Conservation (phyloP, 1,140 invertebrate species). For the Asbolus verrucosus region DNA sequence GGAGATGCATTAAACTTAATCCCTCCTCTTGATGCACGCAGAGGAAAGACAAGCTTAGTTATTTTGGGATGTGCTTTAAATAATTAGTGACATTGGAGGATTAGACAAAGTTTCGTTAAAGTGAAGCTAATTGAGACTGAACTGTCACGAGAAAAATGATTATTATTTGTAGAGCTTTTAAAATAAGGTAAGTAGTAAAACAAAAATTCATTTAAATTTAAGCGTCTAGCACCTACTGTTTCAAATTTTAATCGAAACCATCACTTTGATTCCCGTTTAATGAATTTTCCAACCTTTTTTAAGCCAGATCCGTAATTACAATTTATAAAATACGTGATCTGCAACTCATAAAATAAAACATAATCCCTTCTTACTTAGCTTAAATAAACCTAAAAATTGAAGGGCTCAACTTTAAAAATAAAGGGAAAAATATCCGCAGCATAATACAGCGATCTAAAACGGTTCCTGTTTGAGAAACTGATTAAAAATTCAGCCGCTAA, state of each 20-base stretch:
- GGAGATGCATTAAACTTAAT: conserved; percentile 23
- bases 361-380: conserved; percentile 53
- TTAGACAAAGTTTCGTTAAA: conserved; percentile 20
- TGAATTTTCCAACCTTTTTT: conserved; percentile 38
- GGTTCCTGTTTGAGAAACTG: conserved; percentile 60
- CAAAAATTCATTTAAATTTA: conserved; percentile 18
- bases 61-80: conserved; percentile 28
- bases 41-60: conserved; percentile 36
- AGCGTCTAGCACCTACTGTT: conserved; percentile 9
- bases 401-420: conserved; percentile 57
- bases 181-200: too few relatives aligned
- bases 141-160: too few relatives aligned
- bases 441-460: conserved; percentile 55
- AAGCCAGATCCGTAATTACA: conserved; percentile 37
- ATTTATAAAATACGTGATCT: conserved; percentile 41
- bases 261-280: conserved; percentile 37
- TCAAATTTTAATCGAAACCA: conserved; percentile 25
- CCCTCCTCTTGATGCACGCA: conserved; percentile 12
- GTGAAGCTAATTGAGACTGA: background rate
- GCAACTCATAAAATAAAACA: conserved; percentile 46
- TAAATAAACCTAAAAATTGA: conserved; percentile 60
- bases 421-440: conserved; percentile 55
- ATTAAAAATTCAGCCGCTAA: conserved; percentile 61
- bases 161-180: too few relatives aligned
- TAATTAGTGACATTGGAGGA: conserved; percentile 28